These are phyloP conservation scores for Rynchops niger DNA, from an alignment of 2,113 vertebrate species.

Conservation along the genomic window DNA sequence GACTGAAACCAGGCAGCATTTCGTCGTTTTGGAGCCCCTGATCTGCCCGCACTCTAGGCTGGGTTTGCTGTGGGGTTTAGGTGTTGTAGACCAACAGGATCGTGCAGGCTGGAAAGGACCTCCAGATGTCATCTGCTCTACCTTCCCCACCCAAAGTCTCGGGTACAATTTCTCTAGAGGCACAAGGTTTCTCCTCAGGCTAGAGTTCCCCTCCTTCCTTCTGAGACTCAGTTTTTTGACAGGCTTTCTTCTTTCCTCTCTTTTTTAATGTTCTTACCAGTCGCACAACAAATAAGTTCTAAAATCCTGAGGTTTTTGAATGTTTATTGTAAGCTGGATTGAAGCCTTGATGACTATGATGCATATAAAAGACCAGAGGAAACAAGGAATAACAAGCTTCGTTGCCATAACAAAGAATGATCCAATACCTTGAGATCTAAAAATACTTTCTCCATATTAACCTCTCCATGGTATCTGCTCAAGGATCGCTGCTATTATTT, in stretches of 20 bases:
- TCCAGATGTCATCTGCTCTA: background rate
- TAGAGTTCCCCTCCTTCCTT: background rate
- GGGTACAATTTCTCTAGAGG: background rate
- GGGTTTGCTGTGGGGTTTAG: background rate
- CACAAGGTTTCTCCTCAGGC: background rate
- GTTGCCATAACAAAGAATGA: constrained; percentile 54
- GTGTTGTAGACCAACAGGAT: background rate
- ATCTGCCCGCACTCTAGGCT: background rate
- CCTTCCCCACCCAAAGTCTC: background rate
- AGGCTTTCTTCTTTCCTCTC: background rate
- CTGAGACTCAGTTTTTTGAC: background rate
- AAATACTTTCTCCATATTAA: constrained; percentile 7
- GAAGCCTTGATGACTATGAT: background rate
- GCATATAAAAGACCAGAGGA: background rate
- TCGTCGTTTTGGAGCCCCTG: background rate
- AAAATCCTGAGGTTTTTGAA: background rate
- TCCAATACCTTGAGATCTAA: background rate
- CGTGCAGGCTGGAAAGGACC: background rate
- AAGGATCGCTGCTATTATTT: background rate
- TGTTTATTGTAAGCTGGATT: constrained; percentile 19
- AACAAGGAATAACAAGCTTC: background rate
- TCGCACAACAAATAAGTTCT: background rate
- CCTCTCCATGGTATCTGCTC: background rate
- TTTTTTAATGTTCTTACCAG: constrained; percentile 17
- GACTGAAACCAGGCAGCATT: background rate